phyloP scores from a whole-genome alignment of 2,113 vertebrate species.

The Apistogramma diplotaenia region DNA sequence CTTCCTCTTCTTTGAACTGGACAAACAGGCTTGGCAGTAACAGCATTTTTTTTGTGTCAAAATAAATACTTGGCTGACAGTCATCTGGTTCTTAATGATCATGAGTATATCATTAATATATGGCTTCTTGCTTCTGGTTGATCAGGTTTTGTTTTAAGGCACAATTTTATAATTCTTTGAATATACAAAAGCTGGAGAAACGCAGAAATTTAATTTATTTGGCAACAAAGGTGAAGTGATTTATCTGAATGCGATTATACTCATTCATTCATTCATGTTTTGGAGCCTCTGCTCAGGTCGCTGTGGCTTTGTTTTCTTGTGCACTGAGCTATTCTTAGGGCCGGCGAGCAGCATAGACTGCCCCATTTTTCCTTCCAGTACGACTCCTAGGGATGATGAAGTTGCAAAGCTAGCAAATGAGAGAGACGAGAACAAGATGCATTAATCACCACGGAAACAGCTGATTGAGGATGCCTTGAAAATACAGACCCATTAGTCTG shows the following conservation, averaged over 20 bases:
- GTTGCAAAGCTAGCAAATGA: constrained; percentile 70
- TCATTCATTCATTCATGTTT: constrained; percentile 51
- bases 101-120: not conserved
- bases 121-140: not conserved
- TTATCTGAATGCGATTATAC: constrained; percentile 10
- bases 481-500: constrained; percentile 68
- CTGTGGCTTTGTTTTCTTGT: constrained; percentile 60
- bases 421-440: constrained; percentile 67
- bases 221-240: not conserved
- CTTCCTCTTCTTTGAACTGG: constrained; percentile 54
- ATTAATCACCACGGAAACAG: constrained; percentile 77
- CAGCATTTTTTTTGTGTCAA: constrained; percentile 15
- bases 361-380: constrained; percentile 63
- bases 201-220: not conserved
- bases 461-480: constrained; percentile 74
- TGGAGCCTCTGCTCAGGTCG: constrained; percentile 53
- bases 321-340: constrained; percentile 73
- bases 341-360: constrained; percentile 55
- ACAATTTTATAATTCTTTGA: not conserved
- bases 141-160: not conserved
- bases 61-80: not conserved
- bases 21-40: constrained; percentile 63
- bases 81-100: not conserved
- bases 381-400: constrained; percentile 72
- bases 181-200: not conserved